A percentile compares a stretch with the other conserved stretches of the same genome.
phyloP scores from a whole-genome alignment of 2,797 vertebrate species.

The Amniataba percoides region DNA sequence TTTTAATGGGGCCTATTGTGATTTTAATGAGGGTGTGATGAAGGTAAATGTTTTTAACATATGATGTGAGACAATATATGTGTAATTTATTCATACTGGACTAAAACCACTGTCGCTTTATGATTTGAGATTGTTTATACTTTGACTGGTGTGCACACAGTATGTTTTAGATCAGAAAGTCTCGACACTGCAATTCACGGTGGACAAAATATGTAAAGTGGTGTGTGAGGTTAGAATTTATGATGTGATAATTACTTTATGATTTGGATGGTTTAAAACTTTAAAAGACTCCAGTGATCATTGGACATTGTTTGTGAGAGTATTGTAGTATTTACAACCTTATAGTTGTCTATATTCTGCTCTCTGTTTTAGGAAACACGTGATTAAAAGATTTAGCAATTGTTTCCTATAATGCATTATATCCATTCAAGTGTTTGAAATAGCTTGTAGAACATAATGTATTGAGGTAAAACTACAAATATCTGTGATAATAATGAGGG shows the following conservation, averaged over 20 bases:
- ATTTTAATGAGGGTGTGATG: conserved; percentile 41
- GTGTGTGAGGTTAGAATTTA: background rate
- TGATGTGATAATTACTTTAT: background rate
- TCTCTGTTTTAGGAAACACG: too few species aligned
- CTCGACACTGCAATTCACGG: background rate
- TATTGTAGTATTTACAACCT: background rate
- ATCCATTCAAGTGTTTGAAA: too few species aligned
- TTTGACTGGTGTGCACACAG: background rate
- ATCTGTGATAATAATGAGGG: background rate
- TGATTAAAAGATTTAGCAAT: too few species aligned
- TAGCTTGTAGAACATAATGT: too few species aligned
- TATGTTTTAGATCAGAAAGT: background rate
- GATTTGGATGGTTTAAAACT: background rate
- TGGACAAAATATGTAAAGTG: background rate
- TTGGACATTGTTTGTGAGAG: background rate
- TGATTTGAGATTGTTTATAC: background rate
- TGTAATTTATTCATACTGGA: background rate
- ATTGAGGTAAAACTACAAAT: background rate
- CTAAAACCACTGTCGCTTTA: background rate
- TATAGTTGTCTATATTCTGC: too few species aligned
- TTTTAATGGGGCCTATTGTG: conserved; percentile 40
- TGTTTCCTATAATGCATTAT: too few species aligned
- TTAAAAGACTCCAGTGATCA: too few species aligned
- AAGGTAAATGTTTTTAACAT: conserved; percentile 39
- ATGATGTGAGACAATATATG: conserved; percentile 9